Conservation (phyloP, 2,888 invertebrate species). For the Cantharis flavilabris region DNA sequence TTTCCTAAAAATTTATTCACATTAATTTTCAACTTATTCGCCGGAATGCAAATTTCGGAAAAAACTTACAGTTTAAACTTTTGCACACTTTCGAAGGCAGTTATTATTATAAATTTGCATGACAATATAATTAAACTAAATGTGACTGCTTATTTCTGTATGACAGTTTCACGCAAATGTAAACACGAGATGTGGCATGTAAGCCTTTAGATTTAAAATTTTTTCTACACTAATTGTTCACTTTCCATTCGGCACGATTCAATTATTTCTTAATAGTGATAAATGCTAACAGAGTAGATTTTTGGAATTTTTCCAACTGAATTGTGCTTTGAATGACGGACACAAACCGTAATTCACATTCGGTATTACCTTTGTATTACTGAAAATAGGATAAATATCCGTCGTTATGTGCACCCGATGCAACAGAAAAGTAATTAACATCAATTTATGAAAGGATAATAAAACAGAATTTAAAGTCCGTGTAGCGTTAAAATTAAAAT, state of each 20-base stretch:
- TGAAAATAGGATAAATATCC: neutral
- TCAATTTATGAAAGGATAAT: neutral
- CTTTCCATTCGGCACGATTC: neutral
- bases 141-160: neutral
- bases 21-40: neutral
- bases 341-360: neutral
- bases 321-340: neutral
- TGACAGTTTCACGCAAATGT: conserved; percentile 1
- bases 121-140: conserved; percentile 3
- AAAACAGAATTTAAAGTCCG: conserved; percentile 6
- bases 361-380: neutral
- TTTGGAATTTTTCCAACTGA: neutral
- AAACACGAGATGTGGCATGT: conserved; percentile 1
- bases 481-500: conserved; percentile 23
- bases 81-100: neutral
- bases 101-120: neutral
- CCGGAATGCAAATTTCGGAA: neutral
- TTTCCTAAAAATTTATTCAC: neutral
- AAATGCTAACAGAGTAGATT: neutral
- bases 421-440: conserved; percentile 2
- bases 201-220: neutral
- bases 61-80: neutral
- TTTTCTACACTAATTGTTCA: neutral
- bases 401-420: neutral
- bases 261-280: neutral